Evolutionary conservation across 2,113 vertebrate species (phyloP).

Genomic region (Oryzias curvinotus): DNA sequence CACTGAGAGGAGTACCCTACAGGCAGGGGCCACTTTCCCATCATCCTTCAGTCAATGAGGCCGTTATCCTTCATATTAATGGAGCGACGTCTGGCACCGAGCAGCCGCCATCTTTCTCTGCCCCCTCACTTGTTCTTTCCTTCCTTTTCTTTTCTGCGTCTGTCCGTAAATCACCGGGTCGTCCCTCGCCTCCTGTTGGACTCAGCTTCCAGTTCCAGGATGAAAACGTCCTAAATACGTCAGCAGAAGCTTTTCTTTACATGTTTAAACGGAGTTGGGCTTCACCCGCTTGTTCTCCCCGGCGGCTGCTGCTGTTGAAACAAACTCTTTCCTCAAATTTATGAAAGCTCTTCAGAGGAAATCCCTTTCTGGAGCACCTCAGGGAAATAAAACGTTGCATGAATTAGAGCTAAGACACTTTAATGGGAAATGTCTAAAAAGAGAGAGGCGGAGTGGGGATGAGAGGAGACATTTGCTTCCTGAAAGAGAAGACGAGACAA

Average conservation of each 20-base stretch:
- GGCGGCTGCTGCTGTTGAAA: conserved; percentile 64
- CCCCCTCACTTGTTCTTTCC: conserved; percentile 28
- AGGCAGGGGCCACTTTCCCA: conserved; percentile 63
- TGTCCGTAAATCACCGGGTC: conserved; percentile 11
- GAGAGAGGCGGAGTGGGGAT: too few species aligned
- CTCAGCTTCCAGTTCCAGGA: conserved; percentile 30
- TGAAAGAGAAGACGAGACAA: too few species aligned
- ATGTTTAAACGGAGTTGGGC: conserved; percentile 71
- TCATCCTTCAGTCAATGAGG: conserved; percentile 67
- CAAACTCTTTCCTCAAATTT: conserved; percentile 62
- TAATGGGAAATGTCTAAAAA: too few species aligned
- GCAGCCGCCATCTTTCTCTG: conserved; percentile 26
- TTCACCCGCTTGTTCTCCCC: conserved; percentile 71
- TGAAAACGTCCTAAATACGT: conserved; percentile 34
- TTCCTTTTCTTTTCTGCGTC: conserved; percentile 4
- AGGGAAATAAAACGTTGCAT: conserved; percentile 54
- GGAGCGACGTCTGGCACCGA: conserved; percentile 60
- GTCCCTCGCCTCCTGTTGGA: conserved; percentile 42
- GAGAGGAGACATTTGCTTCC: too few species aligned
- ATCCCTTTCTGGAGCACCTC: conserved; percentile 64
- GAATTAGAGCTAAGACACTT: conserved; percentile 19
- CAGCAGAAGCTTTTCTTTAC: conserved; percentile 57
- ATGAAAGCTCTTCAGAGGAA: conserved; percentile 74
- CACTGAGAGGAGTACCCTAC: conserved; percentile 63
- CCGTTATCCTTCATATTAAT: conserved; percentile 68